These are phyloP conservation scores for Sinopyrophorus schimmeli DNA, from an alignment of 2,888 invertebrate genomes.

Conservation along the genomic window DNA sequence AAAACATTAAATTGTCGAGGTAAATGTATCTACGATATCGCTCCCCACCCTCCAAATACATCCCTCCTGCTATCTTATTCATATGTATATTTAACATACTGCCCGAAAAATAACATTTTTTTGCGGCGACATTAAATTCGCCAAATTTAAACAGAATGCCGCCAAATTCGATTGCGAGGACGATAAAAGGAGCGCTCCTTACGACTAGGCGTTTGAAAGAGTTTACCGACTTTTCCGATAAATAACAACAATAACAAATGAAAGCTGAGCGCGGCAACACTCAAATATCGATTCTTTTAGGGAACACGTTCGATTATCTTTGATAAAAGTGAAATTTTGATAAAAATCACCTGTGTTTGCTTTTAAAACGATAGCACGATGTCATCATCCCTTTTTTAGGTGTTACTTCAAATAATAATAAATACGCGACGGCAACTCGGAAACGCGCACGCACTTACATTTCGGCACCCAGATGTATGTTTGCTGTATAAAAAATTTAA, in stretches of 20 bases:
- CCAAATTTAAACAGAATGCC: no score
- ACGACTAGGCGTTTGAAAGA: no score
- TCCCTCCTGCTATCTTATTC: slow-evolving; percentile 34
- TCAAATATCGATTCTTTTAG: slow-evolving; percentile 39
- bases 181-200: no score
- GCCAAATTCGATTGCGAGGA: no score
- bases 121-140: no score
- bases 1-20: slow-evolving; percentile 36
- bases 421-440: no score
- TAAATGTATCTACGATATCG: slow-evolving; percentile 38
- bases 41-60: slow-evolving; percentile 38
- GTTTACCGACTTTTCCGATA: no score
- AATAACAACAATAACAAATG: no score
- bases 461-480: slow-evolving; percentile 25
- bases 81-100: slow-evolving; percentile 38
- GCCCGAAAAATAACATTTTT: slow-evolving; percentile 41
- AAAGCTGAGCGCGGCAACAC: no score
- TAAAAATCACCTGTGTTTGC: slow-evolving; percentile 43
- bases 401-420: no score
- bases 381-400: slow-evolving; percentile 13
- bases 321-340: slow-evolving; percentile 43
- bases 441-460: slow-evolving; percentile 30
- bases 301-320: slow-evolving; percentile 34
- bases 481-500: slow-evolving; percentile 39
- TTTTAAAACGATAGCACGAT: slow-evolving; percentile 32